Percentiles rank a stretch among this genome's conserved stretches.
phyloP scores from a whole-genome alignment of 2,113 vertebrate species.

The Nycticryphes semicollaris region DNA sequence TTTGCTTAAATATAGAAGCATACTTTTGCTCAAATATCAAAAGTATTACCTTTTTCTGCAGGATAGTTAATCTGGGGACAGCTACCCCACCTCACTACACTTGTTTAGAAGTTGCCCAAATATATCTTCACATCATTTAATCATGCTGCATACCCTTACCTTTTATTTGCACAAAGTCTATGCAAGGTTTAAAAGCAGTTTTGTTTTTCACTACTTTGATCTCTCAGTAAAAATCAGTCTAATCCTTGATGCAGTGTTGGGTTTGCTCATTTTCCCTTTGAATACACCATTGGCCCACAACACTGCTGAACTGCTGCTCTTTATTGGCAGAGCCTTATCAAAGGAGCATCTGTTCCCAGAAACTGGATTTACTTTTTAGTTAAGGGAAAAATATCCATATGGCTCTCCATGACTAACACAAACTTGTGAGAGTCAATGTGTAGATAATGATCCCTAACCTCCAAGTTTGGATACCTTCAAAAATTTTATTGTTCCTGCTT shows the following conservation, averaged over 20 bases:
- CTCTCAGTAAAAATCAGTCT: neutral
- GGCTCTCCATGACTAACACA: neutral
- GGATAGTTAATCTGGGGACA: neutral
- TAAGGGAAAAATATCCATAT: neutral
- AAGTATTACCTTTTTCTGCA: neutral
- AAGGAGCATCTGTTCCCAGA: neutral
- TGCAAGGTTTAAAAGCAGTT: neutral
- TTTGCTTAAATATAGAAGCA: neutral
- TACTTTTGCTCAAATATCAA: neutral
- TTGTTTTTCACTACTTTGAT: neutral
- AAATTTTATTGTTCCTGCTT: neutral
- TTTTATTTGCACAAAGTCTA: neutral
- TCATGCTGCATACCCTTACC: neutral
- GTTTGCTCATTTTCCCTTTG: neutral
- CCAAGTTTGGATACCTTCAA: neutral
- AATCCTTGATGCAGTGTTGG: neutral
- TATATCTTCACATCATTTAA: neutral
- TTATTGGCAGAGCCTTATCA: neutral
- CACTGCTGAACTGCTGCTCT: neutral
- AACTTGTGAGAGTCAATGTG: neutral
- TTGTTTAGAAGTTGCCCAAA: neutral
- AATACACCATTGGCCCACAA: neutral
- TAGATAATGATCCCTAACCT: neutral
- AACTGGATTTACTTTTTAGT: neutral
- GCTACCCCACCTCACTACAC: rapidly evolving